These are phyloP conservation scores for Phenganax stokvisi DNA, from an alignment of 92 coral and sea anemone genomes.

Conservation along the genomic window DNA sequence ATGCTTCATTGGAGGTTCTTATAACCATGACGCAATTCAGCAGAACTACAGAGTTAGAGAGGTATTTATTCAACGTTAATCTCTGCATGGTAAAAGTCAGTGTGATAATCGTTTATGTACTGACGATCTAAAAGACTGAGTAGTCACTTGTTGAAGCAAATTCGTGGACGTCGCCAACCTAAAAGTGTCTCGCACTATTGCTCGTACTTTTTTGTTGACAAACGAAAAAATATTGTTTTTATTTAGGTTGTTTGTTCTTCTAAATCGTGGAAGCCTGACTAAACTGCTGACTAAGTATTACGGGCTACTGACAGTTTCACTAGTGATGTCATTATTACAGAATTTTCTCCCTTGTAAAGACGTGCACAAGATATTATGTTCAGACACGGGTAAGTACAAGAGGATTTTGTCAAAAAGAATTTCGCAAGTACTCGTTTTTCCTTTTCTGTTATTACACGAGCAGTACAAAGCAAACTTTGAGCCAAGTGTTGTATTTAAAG, in stretches of 20 bases:
- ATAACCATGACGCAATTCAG: constrained; percentile 60
- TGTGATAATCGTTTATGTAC: no score
- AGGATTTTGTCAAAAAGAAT: neutral
- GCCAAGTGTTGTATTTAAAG: neutral
- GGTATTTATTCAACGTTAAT: constrained; percentile 40
- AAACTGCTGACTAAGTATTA: constrained; percentile 66
- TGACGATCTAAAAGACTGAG: no score
- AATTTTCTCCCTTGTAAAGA: constrained; percentile 47
- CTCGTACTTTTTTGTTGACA: neutral
- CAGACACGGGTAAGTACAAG: constrained; percentile 62
- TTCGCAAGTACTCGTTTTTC: neutral
- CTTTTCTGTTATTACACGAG: neutral
- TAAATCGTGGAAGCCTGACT: constrained; percentile 61
- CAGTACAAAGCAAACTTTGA: no score
- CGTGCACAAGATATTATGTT: constrained; percentile 55
- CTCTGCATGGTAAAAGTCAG: no score
- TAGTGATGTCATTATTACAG: constrained; percentile 57
- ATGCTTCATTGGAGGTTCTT: constrained; percentile 64
- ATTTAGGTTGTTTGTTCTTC: constrained; percentile 56
- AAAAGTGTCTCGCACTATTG: neutral
- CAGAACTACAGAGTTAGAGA: constrained; percentile 41
- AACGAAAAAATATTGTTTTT: neutral
- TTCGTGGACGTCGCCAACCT: no score
- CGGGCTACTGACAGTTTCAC: constrained; percentile 46
- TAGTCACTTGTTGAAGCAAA: no score